Percentiles rank a stretch among this genome's conserved stretches.
These are phyloP conservation scores for Hypercompe scribonia DNA, from an alignment of 2,888 invertebrate species.

Conservation along the genomic window DNA sequence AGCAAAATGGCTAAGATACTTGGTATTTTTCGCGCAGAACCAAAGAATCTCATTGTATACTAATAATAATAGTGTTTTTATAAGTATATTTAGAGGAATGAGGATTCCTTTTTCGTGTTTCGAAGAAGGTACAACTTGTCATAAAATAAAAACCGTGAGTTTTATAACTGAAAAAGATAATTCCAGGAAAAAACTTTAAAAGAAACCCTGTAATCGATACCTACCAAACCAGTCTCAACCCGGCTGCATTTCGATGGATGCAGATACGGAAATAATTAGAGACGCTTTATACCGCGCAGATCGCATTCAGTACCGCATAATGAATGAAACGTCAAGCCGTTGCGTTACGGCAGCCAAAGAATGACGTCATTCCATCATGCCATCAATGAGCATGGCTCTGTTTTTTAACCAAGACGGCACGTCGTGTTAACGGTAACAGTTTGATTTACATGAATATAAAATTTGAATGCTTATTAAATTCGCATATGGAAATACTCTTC, in stretches of 20 bases:
- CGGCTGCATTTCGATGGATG: slow-evolving; percentile 74
- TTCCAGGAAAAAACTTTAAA: slow-evolving; percentile 3
- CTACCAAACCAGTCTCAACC: slow-evolving; percentile 43
- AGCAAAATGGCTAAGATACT: no score
- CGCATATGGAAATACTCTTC: not conserved
- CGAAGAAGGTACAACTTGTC: not conserved
- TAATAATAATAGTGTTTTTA: no score
- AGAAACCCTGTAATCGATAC: slow-evolving; percentile 44
- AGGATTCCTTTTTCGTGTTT: no score
- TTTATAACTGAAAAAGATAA: not conserved
- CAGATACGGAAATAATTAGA: slow-evolving; percentile 83
- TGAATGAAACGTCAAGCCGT: slow-evolving; percentile 78
- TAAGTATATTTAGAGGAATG: no score
- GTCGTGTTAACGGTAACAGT: slow-evolving; percentile 16
- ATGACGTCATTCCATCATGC: slow-evolving; percentile 59
- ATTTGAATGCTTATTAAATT: not conserved
- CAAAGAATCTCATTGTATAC: no score
- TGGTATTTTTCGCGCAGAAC: no score
- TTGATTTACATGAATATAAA: not conserved
- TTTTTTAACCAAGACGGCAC: slow-evolving; percentile 23
- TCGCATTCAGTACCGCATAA: slow-evolving; percentile 80
- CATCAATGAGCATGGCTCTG: slow-evolving; percentile 55
- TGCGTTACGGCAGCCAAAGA: slow-evolving; percentile 59
- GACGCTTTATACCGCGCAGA: slow-evolving; percentile 76
- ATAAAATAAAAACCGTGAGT: no score